Evolutionary conservation across 2,888 invertebrate species (phyloP).

Genomic region (Pheosia tremula): DNA sequence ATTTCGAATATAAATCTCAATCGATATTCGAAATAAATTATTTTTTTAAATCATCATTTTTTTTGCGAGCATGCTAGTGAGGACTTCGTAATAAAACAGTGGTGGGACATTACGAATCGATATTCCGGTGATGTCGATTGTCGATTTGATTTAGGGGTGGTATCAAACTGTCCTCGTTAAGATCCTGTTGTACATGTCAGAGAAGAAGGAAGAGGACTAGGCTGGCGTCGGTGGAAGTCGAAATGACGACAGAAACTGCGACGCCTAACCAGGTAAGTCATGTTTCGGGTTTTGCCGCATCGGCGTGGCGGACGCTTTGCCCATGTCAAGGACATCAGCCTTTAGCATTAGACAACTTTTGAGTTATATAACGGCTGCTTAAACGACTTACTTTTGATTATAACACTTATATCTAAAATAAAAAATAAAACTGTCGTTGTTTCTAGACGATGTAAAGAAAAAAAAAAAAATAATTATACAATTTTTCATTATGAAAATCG

Average conservation of each 20-base stretch:
- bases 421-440: too few species aligned
- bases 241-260: constrained; percentile 82
- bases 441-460: too few species aligned
- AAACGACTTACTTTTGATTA: neutral
- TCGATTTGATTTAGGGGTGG: constrained; percentile 41
- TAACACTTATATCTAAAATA: too few species aligned
- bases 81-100: constrained; percentile 48
- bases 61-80: constrained; percentile 54
- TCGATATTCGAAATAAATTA: constrained; percentile 34
- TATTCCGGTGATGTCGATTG: constrained; percentile 58
- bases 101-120: constrained; percentile 69
- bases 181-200: constrained; percentile 77
- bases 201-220: constrained; percentile 71
- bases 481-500: neutral
- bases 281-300: constrained; percentile 52
- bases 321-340: constrained; percentile 63
- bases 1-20: constrained; percentile 50
- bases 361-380: constrained; percentile 49
- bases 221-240: constrained; percentile 64
- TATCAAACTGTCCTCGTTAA: constrained; percentile 64
- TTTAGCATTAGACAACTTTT: constrained; percentile 45
- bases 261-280: constrained; percentile 78
- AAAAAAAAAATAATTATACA: too few species aligned
- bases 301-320: constrained; percentile 47
- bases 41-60: constrained; percentile 29